These are phyloP conservation scores for Byasa hedistus DNA, from an alignment of 2,888 invertebrate species.

Conservation along the genomic window DNA sequence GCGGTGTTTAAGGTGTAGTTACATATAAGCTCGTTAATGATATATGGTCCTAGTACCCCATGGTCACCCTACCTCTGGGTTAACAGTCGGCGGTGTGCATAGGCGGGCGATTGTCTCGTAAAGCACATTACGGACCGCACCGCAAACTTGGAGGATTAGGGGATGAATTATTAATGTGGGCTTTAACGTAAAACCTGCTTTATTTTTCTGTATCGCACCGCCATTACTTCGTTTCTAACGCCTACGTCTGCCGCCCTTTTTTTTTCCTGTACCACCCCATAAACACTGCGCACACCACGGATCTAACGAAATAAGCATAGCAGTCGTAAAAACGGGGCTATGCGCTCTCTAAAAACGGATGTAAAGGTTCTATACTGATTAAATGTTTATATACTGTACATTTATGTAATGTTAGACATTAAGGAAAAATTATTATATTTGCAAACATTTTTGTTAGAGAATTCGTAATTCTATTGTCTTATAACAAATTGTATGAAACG, in stretches of 20 bases:
- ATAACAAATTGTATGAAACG: too few species aligned
- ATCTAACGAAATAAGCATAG: constrained; percentile 24
- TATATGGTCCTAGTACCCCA: neutral
- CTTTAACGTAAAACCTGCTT: constrained; percentile 64
- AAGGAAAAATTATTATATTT: too few species aligned
- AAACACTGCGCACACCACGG: constrained; percentile 24
- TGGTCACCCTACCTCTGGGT: constrained; percentile 8
- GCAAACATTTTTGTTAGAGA: too few species aligned
- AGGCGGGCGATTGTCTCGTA: constrained; percentile 62
- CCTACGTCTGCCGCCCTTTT: constrained; percentile 29
- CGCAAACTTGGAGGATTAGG: constrained; percentile 65
- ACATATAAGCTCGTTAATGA: too few species aligned
- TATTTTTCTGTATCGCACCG: constrained; percentile 47
- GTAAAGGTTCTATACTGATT: constrained; percentile 6
- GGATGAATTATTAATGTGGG: constrained; percentile 74
- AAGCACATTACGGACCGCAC: constrained; percentile 59
- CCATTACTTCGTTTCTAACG: constrained; percentile 29
- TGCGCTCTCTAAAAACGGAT: constrained; percentile 6
- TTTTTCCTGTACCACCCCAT: constrained; percentile 13
- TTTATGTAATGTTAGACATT: neutral
- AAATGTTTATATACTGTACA: neutral
- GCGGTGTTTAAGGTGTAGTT: too few species aligned
- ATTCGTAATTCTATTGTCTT: too few species aligned
- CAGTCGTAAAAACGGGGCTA: constrained; percentile 28
- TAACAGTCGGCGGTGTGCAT: constrained; percentile 34